Conservation (phyloP, 2,888 invertebrate species). For the Eristalinus aeneus region DNA sequence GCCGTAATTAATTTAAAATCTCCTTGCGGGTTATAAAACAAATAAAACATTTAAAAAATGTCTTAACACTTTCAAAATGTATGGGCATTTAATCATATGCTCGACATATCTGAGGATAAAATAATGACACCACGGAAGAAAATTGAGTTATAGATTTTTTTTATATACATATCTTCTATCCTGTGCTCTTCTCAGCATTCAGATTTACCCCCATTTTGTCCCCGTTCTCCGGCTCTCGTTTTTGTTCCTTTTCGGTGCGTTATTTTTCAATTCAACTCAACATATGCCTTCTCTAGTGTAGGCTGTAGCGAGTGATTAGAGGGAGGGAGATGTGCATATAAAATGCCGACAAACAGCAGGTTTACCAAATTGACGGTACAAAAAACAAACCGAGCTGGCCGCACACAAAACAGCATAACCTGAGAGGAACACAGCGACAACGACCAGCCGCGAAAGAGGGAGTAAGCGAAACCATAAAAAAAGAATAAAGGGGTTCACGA, state of each 20-base stretch:
- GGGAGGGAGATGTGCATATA: conserved; percentile 28
- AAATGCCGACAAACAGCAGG: conserved; percentile 70
- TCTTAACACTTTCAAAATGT: not conserved
- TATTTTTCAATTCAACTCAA: conserved; percentile 38
- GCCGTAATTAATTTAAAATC: conserved; percentile 45
- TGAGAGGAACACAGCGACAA: conserved; percentile 40
- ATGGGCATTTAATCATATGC: conserved; percentile 7
- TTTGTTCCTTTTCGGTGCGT: conserved; percentile 63
- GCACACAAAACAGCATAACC: conserved; percentile 37
- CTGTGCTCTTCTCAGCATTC: conserved; percentile 29
- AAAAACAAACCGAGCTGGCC: conserved; percentile 43
- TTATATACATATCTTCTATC: conserved; percentile 1
- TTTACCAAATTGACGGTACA: conserved; percentile 54
- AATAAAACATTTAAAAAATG: not conserved
- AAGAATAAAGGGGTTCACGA: conserved; percentile 56
- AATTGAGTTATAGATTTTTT: conserved; percentile 59
- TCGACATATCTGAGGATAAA: conserved; percentile 28
- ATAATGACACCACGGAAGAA: conserved; percentile 41
- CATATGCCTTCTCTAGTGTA: conserved; percentile 10
- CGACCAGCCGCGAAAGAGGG: conserved; percentile 51
- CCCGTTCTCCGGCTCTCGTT: conserved; percentile 46
- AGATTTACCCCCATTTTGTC: conserved; percentile 56
- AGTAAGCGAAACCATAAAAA: conserved; percentile 47
- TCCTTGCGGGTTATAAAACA: not conserved
- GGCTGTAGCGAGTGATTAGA: conserved; percentile 25